phyloP scores from a whole-genome alignment of 2,888 invertebrate species.

The Ichneumoninae sp. region DNA sequence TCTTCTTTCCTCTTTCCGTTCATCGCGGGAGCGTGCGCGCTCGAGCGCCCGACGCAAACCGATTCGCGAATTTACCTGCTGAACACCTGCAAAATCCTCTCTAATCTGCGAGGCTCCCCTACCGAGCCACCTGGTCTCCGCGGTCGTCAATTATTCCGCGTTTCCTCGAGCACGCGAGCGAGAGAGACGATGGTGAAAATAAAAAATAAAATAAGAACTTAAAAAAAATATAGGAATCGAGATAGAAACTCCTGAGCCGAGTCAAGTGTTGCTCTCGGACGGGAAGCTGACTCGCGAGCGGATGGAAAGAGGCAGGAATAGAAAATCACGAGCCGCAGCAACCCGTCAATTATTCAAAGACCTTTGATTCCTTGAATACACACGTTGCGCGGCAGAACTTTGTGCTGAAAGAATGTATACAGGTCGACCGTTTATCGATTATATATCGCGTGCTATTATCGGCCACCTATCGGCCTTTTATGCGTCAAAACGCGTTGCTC shows the following conservation, averaged over 20 bases:
- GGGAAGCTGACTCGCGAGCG: constrained; percentile 45
- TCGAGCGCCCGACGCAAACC: constrained; percentile 36
- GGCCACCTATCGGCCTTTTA: constrained; percentile 22
- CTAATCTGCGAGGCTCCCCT: constrained; percentile 48
- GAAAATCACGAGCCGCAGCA: constrained; percentile 55
- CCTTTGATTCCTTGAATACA: constrained; percentile 50
- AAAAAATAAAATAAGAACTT: constrained; percentile 12
- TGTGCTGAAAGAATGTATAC: constrained; percentile 53
- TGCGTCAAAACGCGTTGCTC: constrained; percentile 33
- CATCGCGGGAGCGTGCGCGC: constrained; percentile 44
- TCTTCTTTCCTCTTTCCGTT: constrained; percentile 32
- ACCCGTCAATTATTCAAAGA: constrained; percentile 62
- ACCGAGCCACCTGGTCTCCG: constrained; percentile 58
- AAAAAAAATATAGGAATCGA: constrained; percentile 15
- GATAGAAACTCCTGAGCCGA: not conserved
- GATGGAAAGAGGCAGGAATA: constrained; percentile 32
- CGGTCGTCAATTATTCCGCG: constrained; percentile 45
- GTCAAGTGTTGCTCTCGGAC: constrained; percentile 37
- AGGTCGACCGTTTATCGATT: constrained; percentile 57
- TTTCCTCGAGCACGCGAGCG: constrained; percentile 16
- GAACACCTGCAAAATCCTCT: constrained; percentile 62
- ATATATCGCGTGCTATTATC: constrained; percentile 45
- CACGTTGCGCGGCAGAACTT: constrained; percentile 42
- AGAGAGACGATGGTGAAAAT: constrained; percentile 13
- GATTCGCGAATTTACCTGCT: constrained; percentile 56